A percentile compares a stretch with the other conserved stretches of the same genome.
Evolutionary conservation across 2,113 vertebrate species (phyloP).

Genomic region (mouse (Mus musculus)): DNA sequence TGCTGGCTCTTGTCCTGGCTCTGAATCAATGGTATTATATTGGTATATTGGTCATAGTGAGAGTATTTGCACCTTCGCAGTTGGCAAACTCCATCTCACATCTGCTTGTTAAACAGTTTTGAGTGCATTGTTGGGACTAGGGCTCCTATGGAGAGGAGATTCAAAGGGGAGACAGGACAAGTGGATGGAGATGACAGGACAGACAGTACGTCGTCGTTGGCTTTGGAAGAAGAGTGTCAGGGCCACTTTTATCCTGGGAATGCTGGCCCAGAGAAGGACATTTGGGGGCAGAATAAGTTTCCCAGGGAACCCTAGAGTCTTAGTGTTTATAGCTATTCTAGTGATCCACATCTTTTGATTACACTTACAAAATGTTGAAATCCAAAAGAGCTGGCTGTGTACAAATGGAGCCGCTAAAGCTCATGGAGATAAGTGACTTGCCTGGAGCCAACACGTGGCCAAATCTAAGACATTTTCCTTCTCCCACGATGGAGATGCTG

Average conservation of each 20-base stretch:
- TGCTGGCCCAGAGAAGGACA: background rate
- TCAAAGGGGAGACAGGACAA: background rate
- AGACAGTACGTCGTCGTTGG: background rate
- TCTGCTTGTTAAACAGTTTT: background rate
- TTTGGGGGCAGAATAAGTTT: background rate
- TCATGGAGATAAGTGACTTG: background rate
- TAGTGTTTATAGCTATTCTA: background rate
- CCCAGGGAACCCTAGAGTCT: background rate
- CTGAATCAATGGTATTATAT: background rate
- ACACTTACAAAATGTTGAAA: background rate
- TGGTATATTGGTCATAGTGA: background rate
- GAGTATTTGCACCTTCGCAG: background rate
- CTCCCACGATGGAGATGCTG: background rate
- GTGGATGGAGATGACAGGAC: background rate
- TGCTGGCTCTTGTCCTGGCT: background rate
- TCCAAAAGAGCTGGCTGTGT: background rate
- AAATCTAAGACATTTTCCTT: background rate
- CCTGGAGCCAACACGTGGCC: background rate
- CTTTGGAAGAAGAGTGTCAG: background rate
- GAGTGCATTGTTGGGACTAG: background rate
- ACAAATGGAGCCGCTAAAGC: background rate
- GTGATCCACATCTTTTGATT: background rate
- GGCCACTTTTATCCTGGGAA: background rate
- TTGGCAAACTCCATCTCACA: background rate
- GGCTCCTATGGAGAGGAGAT: background rate